Evolutionary conservation across 2,797 vertebrate genomes (phyloP).

Genomic region (Sylvia borin): DNA sequence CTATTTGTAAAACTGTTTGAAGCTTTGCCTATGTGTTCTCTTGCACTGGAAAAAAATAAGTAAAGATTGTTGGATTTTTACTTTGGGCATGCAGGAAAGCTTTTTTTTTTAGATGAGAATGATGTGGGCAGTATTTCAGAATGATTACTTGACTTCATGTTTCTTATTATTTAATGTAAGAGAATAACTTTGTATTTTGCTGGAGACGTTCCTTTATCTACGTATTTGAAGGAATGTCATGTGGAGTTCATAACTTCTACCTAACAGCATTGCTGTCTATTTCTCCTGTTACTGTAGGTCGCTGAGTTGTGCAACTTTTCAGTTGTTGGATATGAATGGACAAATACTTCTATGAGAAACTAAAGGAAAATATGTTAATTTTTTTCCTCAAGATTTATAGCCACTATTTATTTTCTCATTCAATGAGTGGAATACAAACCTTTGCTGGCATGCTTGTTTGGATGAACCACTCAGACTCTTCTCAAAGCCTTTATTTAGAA

Average conservation of each 20-base stretch:
- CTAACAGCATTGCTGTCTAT: background rate
- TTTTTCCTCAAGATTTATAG: background rate
- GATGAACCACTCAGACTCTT: background rate
- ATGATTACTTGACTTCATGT: background rate
- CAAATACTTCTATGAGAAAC: background rate
- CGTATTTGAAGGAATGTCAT: fast-evolving
- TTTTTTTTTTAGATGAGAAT: background rate
- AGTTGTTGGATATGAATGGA: background rate
- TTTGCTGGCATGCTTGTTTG: background rate
- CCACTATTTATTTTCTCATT: background rate
- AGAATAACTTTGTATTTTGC: background rate
- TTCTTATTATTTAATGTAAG: background rate
- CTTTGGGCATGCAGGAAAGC: background rate
- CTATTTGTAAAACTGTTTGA: background rate
- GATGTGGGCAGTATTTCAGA: background rate
- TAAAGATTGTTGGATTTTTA: background rate
- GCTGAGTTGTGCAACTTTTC: background rate
- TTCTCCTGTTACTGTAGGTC: background rate
- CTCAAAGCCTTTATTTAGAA: background rate
- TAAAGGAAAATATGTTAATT: background rate
- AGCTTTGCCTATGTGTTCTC: background rate
- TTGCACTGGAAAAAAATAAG: background rate
- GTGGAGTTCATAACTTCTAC: background rate
- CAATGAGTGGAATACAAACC: background rate
- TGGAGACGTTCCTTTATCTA: background rate